These are phyloP conservation scores for Brenthis ino DNA, from an alignment of 2,888 invertebrate species.

Conservation along the genomic window DNA sequence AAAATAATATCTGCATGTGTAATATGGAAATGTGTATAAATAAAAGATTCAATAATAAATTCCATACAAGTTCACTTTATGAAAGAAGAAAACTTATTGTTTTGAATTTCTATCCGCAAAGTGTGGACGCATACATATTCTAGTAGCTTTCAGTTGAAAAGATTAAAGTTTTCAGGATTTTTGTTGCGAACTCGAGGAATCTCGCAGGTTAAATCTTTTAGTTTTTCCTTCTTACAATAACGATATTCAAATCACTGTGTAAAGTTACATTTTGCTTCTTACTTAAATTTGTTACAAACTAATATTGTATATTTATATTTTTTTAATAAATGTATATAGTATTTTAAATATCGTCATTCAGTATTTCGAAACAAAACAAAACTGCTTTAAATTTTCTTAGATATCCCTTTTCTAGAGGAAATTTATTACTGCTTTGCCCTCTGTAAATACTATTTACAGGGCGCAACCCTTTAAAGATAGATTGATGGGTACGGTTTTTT, in stretches of 20 bases:
- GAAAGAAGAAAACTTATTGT: constrained; percentile 49
- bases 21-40: background rate
- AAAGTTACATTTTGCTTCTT: too few relatives aligned
- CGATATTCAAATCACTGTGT: background rate
- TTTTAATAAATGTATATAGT: too few relatives aligned
- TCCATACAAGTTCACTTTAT: constrained; percentile 20
- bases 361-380: constrained; percentile 31
- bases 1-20: background rate
- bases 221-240: constrained; percentile 4
- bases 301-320: too few relatives aligned
- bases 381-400: constrained; percentile 30
- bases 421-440: constrained; percentile 43
- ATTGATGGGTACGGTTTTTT: constrained; percentile 37
- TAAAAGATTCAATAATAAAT: constrained; percentile 2
- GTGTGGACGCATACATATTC: constrained; percentile 57
- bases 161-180: constrained; percentile 47
- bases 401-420: constrained; percentile 31
- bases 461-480: constrained; percentile 37
- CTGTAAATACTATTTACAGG: constrained; percentile 40
- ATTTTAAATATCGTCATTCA: background rate
- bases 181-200: constrained; percentile 40
- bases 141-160: constrained; percentile 52
- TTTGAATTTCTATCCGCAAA: constrained; percentile 50
- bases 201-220: constrained; percentile 24
- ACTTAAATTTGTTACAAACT: too few relatives aligned